phyloP scores from a whole-genome alignment of 1,140 invertebrate genomes.

The Camponotus pennsylvanicus region DNA sequence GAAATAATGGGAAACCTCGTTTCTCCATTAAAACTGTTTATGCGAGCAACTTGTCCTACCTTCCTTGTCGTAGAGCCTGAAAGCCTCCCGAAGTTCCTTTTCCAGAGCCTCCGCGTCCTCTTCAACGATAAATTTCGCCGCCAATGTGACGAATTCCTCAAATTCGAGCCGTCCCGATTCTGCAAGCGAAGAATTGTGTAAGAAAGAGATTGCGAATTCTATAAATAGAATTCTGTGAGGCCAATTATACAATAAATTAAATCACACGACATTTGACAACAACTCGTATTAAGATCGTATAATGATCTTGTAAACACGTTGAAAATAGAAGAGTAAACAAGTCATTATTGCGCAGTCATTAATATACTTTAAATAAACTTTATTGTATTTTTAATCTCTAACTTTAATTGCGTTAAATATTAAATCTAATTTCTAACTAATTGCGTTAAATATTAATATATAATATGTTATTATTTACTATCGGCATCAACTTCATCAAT shows the following conservation, averaged over 20 bases:
- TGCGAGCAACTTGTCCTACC: slow-evolving; percentile 84
- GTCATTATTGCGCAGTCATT: neutral
- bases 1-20: neutral
- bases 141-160: slow-evolving; percentile 97
- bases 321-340: slow-evolving; percentile 51
- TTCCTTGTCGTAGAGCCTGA: slow-evolving; percentile 95
- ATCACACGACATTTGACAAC: slow-evolving; percentile 54
- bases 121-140: slow-evolving; percentile 97
- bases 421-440: no score
- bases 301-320: slow-evolving; percentile 11
- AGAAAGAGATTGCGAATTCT: slow-evolving; percentile 8
- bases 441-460: neutral
- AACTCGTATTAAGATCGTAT: slow-evolving; percentile 17
- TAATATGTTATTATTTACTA: slow-evolving; percentile 89
- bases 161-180: slow-evolving; percentile 98
- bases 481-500: slow-evolving; percentile 98
- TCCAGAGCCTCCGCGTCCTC: slow-evolving; percentile 97
- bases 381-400: neutral
- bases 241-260: slow-evolving; percentile 41
- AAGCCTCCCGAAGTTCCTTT: slow-evolving; percentile 97
- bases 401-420: no score
- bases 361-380: slow-evolving; percentile 44
- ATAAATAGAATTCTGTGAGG: slow-evolving; percentile 24
- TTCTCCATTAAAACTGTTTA: neutral
- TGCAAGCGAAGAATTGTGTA: slow-evolving; percentile 78